Percentiles rank a stretch among this genome's conserved stretches.
phyloP scores from a whole-genome alignment of 1,140 invertebrate genomes.

The Neotoxoptera formosana region DNA sequence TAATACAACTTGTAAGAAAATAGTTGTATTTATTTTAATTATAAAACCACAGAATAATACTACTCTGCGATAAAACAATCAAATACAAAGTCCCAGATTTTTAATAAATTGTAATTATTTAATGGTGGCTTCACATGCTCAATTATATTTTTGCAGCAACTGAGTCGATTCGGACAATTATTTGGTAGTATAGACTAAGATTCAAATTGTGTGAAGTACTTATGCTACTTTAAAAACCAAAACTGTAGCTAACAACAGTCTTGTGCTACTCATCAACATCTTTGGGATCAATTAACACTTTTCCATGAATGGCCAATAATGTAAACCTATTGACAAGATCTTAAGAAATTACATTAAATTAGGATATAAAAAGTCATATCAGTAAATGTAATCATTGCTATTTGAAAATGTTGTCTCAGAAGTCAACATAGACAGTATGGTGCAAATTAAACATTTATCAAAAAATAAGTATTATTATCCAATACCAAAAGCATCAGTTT shows the following conservation, averaged over 20 bases:
- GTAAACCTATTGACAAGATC: no score
- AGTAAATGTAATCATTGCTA: no score
- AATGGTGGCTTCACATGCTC: not conserved
- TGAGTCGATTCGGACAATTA: not conserved
- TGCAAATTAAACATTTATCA: no score
- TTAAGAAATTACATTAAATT: no score
- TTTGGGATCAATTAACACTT: no score
- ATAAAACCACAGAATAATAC: not conserved
- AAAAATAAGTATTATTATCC: no score
- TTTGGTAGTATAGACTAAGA: not conserved
- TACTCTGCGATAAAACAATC: not conserved
- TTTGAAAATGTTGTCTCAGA: no score
- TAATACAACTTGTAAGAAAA: no score
- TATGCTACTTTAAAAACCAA: not conserved
- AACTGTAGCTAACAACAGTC: not conserved
- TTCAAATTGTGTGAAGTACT: not conserved
- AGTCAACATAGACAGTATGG: no score
- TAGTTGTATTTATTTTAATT: not conserved
- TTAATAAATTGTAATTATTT: not conserved
- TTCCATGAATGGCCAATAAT: no score
- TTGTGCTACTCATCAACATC: not conserved
- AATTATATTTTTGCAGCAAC: not conserved
- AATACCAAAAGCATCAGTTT: no score
- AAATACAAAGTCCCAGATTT: not conserved
- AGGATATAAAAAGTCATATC: no score